Evolutionary conservation across 2,888 invertebrate genomes (phyloP), one percentile per base, ranked within the genome.

Genomic region (Drosophila meridionalis): DNA sequence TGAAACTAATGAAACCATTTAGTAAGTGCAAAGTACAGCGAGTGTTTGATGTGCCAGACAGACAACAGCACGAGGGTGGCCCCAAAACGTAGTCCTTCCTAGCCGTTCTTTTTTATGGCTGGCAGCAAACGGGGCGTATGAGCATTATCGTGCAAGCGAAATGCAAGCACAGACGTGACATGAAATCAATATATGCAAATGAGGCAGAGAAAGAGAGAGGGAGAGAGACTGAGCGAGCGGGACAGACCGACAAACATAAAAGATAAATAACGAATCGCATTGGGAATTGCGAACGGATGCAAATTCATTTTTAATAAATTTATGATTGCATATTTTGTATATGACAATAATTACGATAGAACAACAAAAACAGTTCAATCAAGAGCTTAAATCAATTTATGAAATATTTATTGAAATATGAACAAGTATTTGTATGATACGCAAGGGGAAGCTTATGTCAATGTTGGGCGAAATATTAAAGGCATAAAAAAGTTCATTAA

Each of bases 1-100:
- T 80, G 66, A 87, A 78, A 73, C 82, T 85, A 87, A 89, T 89
- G 87, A 89, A 87, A 85, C 80, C 87, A 89, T 89, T 87, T 83
- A 79, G 79, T 61, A 62, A 82, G 83, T 75, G 82, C 83, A 75
- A 83, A 78, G 68, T 75, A 73, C 56, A 61, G 76, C 55, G 42
- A 58, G 76, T 70, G 28, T 66, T 69, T 73, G 60, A 57, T 60
- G 30, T 8, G 42, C 45, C 45, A 52, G 55, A 55, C 64, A 48
- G 36, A 38, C 20, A 43, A 34, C 20, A 30, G 12, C 11, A 43
- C 50, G 58, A 71, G 80, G 80, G 76, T 78, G 76, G 74, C 82
- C 56, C 56, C 47, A 62, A 66, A 55, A 36, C 60, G 14, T 11
- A 42, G 42, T 55, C 34, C 14, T 38, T 38, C 3, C 8, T 42